Evolutionary conservation across 2,797 vertebrate species (phyloP).

Genomic region (Helarctos malayanus): DNA sequence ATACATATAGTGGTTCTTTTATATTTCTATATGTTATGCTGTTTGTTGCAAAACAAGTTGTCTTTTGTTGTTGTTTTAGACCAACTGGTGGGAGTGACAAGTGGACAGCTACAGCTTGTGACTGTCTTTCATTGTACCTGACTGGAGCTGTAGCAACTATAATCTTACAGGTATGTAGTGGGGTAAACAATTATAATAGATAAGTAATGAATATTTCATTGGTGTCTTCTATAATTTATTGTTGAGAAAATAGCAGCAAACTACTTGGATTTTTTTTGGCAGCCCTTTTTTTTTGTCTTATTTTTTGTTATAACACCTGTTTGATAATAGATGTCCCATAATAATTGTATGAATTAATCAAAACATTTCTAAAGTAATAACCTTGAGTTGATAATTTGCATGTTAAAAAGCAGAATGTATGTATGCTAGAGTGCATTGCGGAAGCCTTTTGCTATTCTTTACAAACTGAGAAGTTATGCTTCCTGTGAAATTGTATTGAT

Average conservation of each 20-base stretch:
- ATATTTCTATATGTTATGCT: background rate
- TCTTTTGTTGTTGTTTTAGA: slow-evolving; percentile 85
- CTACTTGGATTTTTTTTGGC: background rate
- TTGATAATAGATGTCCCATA: background rate
- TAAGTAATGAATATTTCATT: background rate
- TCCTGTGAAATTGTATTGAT: slow-evolving; percentile 39
- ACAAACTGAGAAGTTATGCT: background rate
- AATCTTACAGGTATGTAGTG: slow-evolving; percentile 91
- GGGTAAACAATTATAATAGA: background rate
- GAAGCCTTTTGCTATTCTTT: slow-evolving; percentile 28
- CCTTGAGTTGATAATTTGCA: slow-evolving; percentile 57
- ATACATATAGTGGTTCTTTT: background rate
- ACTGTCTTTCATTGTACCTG: slow-evolving; percentile 92
- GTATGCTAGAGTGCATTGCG: slow-evolving; percentile 22
- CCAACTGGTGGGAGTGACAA: slow-evolving; percentile 94
- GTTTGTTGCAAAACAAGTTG: slow-evolving; percentile 45
- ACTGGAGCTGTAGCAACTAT: slow-evolving; percentile 91
- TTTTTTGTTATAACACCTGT: slow-evolving; percentile 43
- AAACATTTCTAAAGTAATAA: slow-evolving; percentile 30
- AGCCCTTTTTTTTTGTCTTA: slow-evolving; percentile 32
- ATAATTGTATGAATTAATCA: slow-evolving; percentile 35
- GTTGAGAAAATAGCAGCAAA: slow-evolving; percentile 28
- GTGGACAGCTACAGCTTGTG: slow-evolving; percentile 97
- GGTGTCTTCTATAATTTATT: slow-evolving; percentile 23
- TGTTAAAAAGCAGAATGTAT: slow-evolving; percentile 30